These are phyloP conservation scores for Pseudopodoces humilis DNA, from an alignment of 2,113 vertebrate genomes.

Conservation along the genomic window DNA sequence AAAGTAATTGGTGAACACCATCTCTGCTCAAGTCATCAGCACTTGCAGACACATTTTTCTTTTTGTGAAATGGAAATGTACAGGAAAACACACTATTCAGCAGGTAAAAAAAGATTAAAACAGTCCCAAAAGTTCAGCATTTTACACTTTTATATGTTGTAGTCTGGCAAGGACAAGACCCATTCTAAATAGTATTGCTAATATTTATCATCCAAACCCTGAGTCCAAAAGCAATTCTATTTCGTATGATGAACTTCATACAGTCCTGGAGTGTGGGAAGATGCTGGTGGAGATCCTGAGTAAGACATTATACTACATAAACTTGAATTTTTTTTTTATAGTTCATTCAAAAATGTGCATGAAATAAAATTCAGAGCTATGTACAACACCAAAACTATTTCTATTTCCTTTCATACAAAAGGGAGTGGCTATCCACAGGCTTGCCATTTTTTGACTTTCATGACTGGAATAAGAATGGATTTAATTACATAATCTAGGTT, in stretches of 20 bases:
- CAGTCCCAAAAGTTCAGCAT: neutral
- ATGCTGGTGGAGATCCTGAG: neutral
- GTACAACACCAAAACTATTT: neutral
- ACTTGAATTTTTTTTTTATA: neutral
- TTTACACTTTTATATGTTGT: neutral
- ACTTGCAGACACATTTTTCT: neutral
- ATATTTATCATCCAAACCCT: neutral
- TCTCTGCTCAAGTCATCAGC: neutral
- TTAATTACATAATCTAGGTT: neutral
- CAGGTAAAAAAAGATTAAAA: neutral
- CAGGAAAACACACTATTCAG: neutral
- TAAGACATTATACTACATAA: neutral
- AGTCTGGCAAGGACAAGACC: neutral
- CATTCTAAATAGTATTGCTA: neutral
- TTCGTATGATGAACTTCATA: neutral
- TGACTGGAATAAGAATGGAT: neutral
- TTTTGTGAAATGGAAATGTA: neutral
- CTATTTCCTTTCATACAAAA: neutral
- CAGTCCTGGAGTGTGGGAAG: neutral
- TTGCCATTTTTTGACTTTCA: neutral
- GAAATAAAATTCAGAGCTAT: neutral
- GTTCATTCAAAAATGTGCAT: neutral
- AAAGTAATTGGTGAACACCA: neutral
- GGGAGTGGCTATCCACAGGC: neutral
- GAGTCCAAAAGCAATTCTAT: neutral